Base-by-base conservation (phyloP, 2,113 vertebrate species). In the Paratilapia polleni region DNA sequence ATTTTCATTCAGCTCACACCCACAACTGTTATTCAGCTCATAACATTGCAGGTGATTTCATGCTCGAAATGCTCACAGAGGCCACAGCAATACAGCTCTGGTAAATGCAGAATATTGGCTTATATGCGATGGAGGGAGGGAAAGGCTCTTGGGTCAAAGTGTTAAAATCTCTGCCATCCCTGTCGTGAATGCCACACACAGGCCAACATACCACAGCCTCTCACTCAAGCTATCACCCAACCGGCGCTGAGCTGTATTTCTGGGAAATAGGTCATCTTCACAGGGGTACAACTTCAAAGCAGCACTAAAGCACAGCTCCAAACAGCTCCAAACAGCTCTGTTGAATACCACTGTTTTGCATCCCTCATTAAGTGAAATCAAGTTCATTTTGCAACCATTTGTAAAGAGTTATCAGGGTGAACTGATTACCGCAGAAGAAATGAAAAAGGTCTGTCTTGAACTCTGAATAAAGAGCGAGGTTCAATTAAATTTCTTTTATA, bases 221-320 rank as follows among this genome's bases (percentile, higher is more conserved):
- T 78, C 49, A 73, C 70, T 89, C 81, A 77, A 83, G 75, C 87
- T 73, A 82, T 80, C 83, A 57, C 79, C 78, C 76, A 64, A 77
- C 60, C 15, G 5, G 34, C 75, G 73, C 81, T 43, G 17, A 77
- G 54, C 57, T 54, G 57, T 59, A 88, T 90, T 89, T 94, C 82
- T 81, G 77, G 77, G 77, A 93, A 93, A 93, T 92, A 84, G 92
- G 89, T 90, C 88, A 92, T 93, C 88, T 81, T 92, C 82, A 87
- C 82, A 73, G 22, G 82, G 70, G 83, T 64, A 77, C 62, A 56
- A 87, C 88, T 93, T 92, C 89, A 94, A 92, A 93, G 90, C 82
- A n/a, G 80, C 49, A 34, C 59, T 38, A 47, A 86, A 86, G 58
- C 59, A 11, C 9, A 36, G 64, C 82, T 91, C 49, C 15, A 82